phyloP scores from a whole-genome alignment of 1,140 invertebrate genomes.

The Tetramorium parvispinum region DNA sequence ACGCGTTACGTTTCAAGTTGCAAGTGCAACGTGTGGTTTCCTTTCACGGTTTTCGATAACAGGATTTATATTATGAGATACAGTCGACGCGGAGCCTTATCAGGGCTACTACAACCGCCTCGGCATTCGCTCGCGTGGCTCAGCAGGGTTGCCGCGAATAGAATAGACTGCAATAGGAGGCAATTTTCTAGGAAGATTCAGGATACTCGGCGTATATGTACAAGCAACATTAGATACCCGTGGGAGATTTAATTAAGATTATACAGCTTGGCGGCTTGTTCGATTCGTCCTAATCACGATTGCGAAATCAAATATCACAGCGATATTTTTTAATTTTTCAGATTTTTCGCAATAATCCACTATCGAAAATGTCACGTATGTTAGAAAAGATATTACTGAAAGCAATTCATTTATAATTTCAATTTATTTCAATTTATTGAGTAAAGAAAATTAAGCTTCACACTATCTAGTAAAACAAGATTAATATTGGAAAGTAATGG shows the following conservation, averaged over 20 bases:
- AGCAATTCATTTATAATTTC: not conserved
- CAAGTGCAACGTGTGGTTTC: conserved; percentile 16
- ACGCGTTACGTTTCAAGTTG: conserved; percentile 40
- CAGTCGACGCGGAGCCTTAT: conserved; percentile 39
- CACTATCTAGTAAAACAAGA: not conserved
- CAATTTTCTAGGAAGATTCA: conserved; percentile 66
- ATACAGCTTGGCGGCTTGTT: conserved; percentile 19
- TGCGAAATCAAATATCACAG: conserved; percentile 14
- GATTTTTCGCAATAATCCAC: not conserved
- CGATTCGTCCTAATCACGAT: conserved; percentile 6
- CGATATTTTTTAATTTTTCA: not conserved
- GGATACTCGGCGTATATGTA: conserved; percentile 45
- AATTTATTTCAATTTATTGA: not conserved
- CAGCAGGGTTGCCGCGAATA: conserved; percentile 27
- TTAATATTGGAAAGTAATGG: not conserved
- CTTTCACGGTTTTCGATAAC: conserved; percentile 58
- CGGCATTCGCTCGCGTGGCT: conserved; percentile 38
- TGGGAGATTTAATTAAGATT: conserved; percentile 72
- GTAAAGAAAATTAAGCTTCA: not conserved
- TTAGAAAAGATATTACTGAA: not conserved
- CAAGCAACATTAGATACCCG: conserved; percentile 62
- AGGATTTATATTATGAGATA: conserved; percentile 58
- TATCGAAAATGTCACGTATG: conserved; percentile 18
- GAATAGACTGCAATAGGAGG: conserved; percentile 51
- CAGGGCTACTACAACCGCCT: conserved; percentile 35